A percentile compares a stretch with the other conserved stretches of the same genome.
phyloP scores from a whole-genome alignment of 2,888 invertebrate species.

The Habrosyne pyritoides region DNA sequence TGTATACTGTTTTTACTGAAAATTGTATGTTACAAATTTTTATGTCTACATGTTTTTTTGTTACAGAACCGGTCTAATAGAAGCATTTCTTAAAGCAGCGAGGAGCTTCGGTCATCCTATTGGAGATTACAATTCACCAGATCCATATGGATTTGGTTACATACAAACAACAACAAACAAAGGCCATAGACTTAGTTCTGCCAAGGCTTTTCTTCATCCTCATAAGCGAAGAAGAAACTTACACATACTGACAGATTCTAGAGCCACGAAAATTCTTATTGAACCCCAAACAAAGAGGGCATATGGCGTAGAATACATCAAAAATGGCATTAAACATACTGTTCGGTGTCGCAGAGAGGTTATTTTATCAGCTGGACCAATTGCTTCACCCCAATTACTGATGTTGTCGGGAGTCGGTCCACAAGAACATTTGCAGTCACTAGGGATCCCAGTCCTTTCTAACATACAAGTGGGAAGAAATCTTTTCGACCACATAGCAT shows the following conservation, averaged over 20 bases:
- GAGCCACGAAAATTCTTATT: slow-evolving; percentile 84
- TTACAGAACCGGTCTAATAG: too few relatives aligned
- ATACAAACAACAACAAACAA: slow-evolving; percentile 85
- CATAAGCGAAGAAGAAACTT: slow-evolving; percentile 84
- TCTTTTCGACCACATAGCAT: slow-evolving; percentile 90
- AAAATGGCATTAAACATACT: slow-evolving; percentile 68
- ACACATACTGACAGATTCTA: slow-evolving; percentile 83
- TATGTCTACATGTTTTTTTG: too few relatives aligned
- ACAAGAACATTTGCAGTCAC: slow-evolving; percentile 80
- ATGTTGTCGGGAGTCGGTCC: slow-evolving; percentile 93
- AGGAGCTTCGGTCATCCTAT: too few relatives aligned
- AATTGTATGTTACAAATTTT: too few relatives aligned
- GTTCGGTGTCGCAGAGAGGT: slow-evolving; percentile 86
- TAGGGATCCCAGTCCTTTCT: slow-evolving; percentile 82
- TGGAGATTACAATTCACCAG: too few relatives aligned
- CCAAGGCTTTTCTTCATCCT: slow-evolving; percentile 87
- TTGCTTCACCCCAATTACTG: slow-evolving; percentile 91
- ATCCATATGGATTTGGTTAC: too few relatives aligned
- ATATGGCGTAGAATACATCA: slow-evolving; percentile 83
- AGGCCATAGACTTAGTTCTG: slow-evolving; percentile 89
- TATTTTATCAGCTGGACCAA: slow-evolving; percentile 90
- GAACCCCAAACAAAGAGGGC: slow-evolving; percentile 78
- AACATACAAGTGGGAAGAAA: slow-evolving; percentile 89
- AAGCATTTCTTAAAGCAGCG: too few relatives aligned
- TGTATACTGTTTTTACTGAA: too few relatives aligned